phyloP scores from a whole-genome alignment of 2,113 vertebrate species.

The Phasianus colchicus region DNA sequence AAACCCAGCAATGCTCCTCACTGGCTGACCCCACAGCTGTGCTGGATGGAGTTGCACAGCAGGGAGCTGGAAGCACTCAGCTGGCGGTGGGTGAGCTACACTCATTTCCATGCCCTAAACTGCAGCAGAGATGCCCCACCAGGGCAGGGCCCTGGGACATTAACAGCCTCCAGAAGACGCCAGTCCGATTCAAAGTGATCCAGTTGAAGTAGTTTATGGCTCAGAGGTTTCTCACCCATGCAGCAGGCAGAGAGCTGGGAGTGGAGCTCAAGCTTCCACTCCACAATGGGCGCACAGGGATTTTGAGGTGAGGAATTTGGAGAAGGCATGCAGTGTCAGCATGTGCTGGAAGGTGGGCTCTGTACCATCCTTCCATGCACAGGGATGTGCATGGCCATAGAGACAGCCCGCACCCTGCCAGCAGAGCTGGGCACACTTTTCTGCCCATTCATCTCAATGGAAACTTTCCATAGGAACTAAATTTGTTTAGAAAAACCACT shows the following conservation, averaged over 20 bases:
- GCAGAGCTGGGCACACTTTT: constrained; percentile 12
- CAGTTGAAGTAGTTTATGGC: neutral
- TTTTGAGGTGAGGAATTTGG: neutral
- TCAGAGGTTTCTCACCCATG: neutral
- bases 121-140: neutral
- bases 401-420: neutral
- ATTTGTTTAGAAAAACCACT: constrained; percentile 57
- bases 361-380: neutral
- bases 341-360: neutral
- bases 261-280: neutral
- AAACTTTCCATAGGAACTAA: constrained; percentile 45
- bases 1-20: neutral
- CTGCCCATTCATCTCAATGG: constrained; percentile 46
- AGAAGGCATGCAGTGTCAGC: neutral
- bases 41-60: neutral
- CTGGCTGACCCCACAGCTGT: neutral
- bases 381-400: neutral
- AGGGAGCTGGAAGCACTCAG: neutral
- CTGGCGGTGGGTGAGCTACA: neutral
- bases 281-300: rapidly evolving
- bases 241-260: neutral
- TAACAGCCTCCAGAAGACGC: neutral
- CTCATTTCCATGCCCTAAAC: neutral
- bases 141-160: neutral
- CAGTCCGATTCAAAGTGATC: neutral